These are phyloP conservation scores for Phyllopteryx taeniolatus DNA, from an alignment of 2,113 vertebrate species.

Conservation along the genomic window DNA sequence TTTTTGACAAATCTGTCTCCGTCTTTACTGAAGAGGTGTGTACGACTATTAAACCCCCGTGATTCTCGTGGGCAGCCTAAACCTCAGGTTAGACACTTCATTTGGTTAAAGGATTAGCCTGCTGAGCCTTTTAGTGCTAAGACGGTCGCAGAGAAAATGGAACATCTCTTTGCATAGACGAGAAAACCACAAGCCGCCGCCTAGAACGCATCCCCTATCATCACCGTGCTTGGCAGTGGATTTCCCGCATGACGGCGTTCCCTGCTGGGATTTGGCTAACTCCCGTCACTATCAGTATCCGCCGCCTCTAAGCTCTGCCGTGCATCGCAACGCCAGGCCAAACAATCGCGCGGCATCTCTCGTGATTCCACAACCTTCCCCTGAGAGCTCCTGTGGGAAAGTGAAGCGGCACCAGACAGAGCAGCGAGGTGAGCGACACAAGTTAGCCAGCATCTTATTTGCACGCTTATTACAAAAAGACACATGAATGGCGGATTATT, in stretches of 20 bases:
- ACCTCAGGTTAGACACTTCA: constrained; percentile 58
- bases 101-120: constrained; percentile 67
- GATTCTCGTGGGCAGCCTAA: constrained; percentile 46
- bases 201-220: constrained; percentile 43
- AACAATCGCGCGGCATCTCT: constrained; percentile 33
- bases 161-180: constrained; percentile 45
- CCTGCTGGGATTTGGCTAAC: constrained; percentile 34
- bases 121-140: constrained; percentile 69
- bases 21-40: background rate
- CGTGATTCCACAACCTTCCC: constrained; percentile 50
- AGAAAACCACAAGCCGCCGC: constrained; percentile 37
- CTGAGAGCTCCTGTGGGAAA: constrained; percentile 22
- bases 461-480: background rate
- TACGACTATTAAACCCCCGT: constrained; percentile 14
- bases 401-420: constrained; percentile 26
- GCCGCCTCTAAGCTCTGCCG: constrained; percentile 14
- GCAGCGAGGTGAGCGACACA: constrained; percentile 36
- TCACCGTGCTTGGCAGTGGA: constrained; percentile 40
- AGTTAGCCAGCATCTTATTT: background rate
- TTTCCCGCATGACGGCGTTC: constrained; percentile 26
- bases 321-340: constrained; percentile 17
- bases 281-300: constrained; percentile 6
- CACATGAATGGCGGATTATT: background rate
- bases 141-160: constrained; percentile 64
- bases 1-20: background rate